These are phyloP conservation scores for Ceratina japonica DNA, from an alignment of 1,140 invertebrate genomes.

Conservation along the genomic window DNA sequence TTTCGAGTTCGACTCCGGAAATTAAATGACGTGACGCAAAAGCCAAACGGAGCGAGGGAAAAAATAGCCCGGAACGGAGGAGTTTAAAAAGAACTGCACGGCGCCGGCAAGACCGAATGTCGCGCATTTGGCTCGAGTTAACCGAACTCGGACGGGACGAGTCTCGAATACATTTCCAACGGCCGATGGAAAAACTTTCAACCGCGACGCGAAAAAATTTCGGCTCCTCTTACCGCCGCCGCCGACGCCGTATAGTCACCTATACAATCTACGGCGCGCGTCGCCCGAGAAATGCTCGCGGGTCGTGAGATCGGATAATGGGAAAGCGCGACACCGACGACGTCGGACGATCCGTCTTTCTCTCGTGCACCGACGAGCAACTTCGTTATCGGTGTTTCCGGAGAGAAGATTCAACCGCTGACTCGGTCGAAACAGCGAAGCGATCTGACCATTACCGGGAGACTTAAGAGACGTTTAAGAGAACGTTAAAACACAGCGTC, in stretches of 20 bases:
- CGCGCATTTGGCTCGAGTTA: constrained; percentile 54
- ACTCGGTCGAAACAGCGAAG: constrained; percentile 17
- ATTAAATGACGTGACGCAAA: constrained; percentile 65
- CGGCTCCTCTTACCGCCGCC: background rate
- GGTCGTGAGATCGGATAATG: no score
- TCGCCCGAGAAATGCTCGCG: no score
- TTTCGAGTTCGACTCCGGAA: constrained; percentile 59
- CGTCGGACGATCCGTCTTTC: no score
- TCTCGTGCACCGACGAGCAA: no score
- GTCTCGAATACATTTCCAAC: constrained; percentile 50
- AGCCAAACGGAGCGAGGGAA: constrained; percentile 37
- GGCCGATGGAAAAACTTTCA: constrained; percentile 21
- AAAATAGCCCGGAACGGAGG: constrained; percentile 25
- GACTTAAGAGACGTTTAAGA: background rate
- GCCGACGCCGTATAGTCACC: no score
- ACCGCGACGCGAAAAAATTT: background rate
- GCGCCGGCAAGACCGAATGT: constrained; percentile 28
- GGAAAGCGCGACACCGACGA: no score
- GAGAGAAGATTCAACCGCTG: background rate
- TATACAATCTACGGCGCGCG: no score
- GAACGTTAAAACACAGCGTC: constrained; percentile 1
- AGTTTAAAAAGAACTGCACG: constrained; percentile 51
- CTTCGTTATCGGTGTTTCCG: no score
- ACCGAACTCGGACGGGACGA: constrained; percentile 47
- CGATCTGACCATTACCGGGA: constrained; percentile 7